Base-by-base conservation (phyloP, 2,113 vertebrate species). In the Xiphorhynchus elegans region DNA sequence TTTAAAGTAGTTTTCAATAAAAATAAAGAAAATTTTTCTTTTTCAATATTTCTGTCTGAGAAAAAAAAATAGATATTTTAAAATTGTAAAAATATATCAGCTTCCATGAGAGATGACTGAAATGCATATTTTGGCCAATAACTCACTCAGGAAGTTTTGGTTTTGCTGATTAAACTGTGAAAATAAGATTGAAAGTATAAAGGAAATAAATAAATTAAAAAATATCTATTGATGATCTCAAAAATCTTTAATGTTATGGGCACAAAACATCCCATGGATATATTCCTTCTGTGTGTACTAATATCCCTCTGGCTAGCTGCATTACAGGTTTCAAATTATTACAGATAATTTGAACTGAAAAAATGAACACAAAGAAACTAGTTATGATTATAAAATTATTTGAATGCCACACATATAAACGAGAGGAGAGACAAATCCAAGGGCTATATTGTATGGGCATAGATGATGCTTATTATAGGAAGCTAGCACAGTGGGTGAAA, bases 61-160 rank as follows among this genome's bases (percentile, higher is more conserved):
- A 4, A 33, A 39, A 86, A 74, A 42, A 1, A 7, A 3, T 4
- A 75, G 67, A 89, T 92, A 89, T 73, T 62, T 25, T 66, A 83
- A 95, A 93, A 86, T 53, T 94, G 26, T 26, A 74, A 40, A 79
- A 96, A 35, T 29, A 2, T 24, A 88, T 84, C 64, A 62, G 31
- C 13, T 62, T 42, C 12, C 89, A 18, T 83, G 44, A 90, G 39
- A 94, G 74, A 89, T 95, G 80, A 95, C 42, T 73, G 44, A 93
- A 70, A 90, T 37, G 31, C 35, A 84, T 46, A 64, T 6, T 4
- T 50, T 52, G 46, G 28, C 23, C 39, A 82, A 85, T 93, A 88
- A 93, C 90, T 95, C 74, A 91, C 29, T 94, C 37, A 63, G 40
- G 29, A 68, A 59, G 5, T 63, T 70, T 75, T 85, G 21, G 12